Evolutionary conservation across 2,113 vertebrate genomes (phyloP), one percentile per base, ranked within the genome.

Genomic region (Alethe diademata): DNA sequence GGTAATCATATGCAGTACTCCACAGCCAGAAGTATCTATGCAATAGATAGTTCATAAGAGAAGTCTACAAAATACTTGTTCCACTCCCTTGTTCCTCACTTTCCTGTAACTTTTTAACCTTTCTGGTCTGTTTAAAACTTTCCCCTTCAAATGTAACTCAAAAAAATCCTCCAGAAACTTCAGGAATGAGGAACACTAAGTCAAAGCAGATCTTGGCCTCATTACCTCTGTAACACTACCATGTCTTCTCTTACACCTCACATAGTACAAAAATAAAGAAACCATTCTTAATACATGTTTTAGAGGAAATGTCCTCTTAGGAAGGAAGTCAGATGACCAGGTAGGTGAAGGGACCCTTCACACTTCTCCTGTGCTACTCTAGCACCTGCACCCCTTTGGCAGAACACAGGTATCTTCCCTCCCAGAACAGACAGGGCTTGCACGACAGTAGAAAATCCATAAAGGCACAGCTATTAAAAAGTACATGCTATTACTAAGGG

Each of bases 401-500:
- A 90, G 40, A 51, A 58, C 29, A 65, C 0, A 3, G 36, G 3
- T 26, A 20, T 7, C 57, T 57, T 57, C 45, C 42, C 14, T 26
- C 56, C 62, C 16, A 54, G 38, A 70, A 78, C 8, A 67, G 53
- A 62, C 10, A 42, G 36, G 5, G 20, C 22, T 74, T 71, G 90
- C 24, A 50, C 29, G 71, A 54, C 22, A 62, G 18, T 0, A 82
- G 19, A 72, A 79, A 78, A 84, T 10, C 70, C 54, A 65, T 36
- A 33, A 26, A 81, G 94, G 70, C 29, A 45, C 8, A 72, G n/a
- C 64, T 47, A 48, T 51, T 60, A 45, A 89, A 78, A 92, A 80
- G 24, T 35, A 58, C 36, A 78, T 47, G 29, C 47, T 60, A 42
- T 57, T 79, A 79, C 50, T 83, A 48, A 86, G 86, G 56, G 14